Conservation (phyloP, 2,888 invertebrate species). For the Parnassius glacialis region DNA sequence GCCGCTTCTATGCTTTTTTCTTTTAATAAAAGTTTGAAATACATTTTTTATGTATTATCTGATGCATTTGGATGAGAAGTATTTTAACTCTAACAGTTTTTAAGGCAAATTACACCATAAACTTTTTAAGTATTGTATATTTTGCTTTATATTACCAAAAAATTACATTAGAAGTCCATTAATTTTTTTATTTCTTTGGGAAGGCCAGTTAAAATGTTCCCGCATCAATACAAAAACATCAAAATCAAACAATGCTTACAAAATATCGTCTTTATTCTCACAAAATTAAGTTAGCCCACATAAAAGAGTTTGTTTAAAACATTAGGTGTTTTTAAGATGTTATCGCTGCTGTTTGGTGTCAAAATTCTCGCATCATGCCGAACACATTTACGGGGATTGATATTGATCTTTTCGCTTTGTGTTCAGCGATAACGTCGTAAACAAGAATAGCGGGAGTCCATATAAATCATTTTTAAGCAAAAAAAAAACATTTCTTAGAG, state of each 20-base stretch:
- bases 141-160: not conserved
- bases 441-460: constrained; percentile 78
- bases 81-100: too few species aligned
- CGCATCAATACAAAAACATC: constrained; percentile 26
- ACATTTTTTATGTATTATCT: too few species aligned
- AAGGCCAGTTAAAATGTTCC: constrained; percentile 4
- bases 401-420: constrained; percentile 69
- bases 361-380: constrained; percentile 79
- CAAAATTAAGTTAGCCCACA: constrained; percentile 76
- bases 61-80: too few species aligned
- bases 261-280: constrained; percentile 68
- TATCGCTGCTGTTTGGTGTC: constrained; percentile 76
- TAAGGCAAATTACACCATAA: too few species aligned
- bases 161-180: constrained; percentile 5
- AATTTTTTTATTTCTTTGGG: constrained; percentile 12
- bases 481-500: constrained; percentile 28
- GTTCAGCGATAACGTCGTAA: constrained; percentile 68
- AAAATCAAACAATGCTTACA: constrained; percentile 52
- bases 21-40: too few species aligned
- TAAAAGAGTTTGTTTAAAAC: constrained; percentile 81
- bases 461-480: constrained; percentile 62
- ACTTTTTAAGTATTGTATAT: too few species aligned
- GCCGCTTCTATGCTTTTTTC: too few species aligned
- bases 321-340: constrained; percentile 76
- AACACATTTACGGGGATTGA: constrained; percentile 67